These are phyloP conservation scores for Pemphredon lugubris DNA, from an alignment of 2,888 invertebrate genomes.

Conservation along the genomic window DNA sequence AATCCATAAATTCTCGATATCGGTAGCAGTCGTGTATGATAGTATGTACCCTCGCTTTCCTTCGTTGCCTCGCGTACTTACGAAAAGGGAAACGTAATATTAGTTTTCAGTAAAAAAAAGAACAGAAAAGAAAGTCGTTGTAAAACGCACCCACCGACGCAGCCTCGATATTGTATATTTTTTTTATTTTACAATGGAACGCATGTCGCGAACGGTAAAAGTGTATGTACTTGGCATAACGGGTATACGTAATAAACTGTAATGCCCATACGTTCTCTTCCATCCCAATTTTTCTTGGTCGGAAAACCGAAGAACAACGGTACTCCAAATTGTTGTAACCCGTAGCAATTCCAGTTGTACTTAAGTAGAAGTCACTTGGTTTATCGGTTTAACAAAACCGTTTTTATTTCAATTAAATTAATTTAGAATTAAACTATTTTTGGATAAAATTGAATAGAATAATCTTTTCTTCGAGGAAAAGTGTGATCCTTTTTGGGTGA, in stretches of 20 bases:
- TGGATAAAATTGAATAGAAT: too few species aligned
- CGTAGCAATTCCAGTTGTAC: too few species aligned
- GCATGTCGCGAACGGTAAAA: constrained; percentile 2
- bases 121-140: constrained; percentile 6
- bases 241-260: background rate
- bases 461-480: too few species aligned
- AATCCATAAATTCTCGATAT: constrained; percentile 5
- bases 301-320: background rate
- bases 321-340: background rate
- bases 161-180: background rate
- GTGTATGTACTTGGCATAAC: constrained; percentile 6
- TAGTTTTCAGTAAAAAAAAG: constrained; percentile 3
- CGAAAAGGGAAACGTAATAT: background rate
- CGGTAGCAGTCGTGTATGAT: background rate
- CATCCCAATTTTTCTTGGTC: too few species aligned
- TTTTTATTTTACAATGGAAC: constrained; percentile 12
- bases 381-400: too few species aligned
- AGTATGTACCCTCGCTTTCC: background rate
- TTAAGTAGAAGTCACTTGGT: too few species aligned
- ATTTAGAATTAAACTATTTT: too few species aligned
- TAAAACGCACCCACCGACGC: constrained; percentile 12
- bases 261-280: background rate
- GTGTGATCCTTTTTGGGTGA: too few species aligned
- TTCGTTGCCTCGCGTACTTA: too few species aligned
- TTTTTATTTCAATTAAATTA: too few species aligned